Percentiles rank a stretch among this genome's conserved stretches.
Evolutionary conservation across 1,140 invertebrate species (phyloP).

Genomic region (Orchesella cincta): DNA sequence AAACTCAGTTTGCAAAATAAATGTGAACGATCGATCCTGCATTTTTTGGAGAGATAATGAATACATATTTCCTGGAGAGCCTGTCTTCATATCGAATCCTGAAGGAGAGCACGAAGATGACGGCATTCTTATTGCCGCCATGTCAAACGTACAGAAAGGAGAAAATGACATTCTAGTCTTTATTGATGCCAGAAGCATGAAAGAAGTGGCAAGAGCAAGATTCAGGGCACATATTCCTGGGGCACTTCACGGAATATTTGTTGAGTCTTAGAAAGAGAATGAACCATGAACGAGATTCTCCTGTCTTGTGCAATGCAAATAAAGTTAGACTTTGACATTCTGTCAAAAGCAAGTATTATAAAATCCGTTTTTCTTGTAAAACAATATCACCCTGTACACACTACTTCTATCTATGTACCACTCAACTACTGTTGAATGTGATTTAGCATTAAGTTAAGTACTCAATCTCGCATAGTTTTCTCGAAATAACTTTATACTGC

Average conservation of each 20-base stretch:
- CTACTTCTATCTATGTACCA: no score
- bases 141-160: slow-evolving; percentile 50
- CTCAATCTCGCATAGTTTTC: no score
- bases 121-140: slow-evolving; percentile 51
- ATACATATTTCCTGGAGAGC: slow-evolving; percentile 53
- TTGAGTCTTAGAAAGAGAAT: slow-evolving; percentile 3
- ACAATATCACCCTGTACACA: no score
- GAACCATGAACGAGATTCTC: no score
- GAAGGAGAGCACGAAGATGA: slow-evolving; percentile 54
- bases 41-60: slow-evolving; percentile 52
- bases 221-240: slow-evolving; percentile 55
- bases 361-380: no score
- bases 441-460: no score
- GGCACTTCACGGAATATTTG: slow-evolving; percentile 56
- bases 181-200: slow-evolving; percentile 56
- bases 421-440: no score
- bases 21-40: slow-evolving; percentile 52
- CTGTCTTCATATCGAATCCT: slow-evolving; percentile 53
- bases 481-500: no score
- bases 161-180: slow-evolving; percentile 55
- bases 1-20: slow-evolving; percentile 54
- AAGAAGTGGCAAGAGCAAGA: slow-evolving; percentile 56
- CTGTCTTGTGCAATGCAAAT: no score
- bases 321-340: no score
- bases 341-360: no score